Base-by-base conservation (phyloP, 2,113 vertebrate species). In the Antennarius striatus region DNA sequence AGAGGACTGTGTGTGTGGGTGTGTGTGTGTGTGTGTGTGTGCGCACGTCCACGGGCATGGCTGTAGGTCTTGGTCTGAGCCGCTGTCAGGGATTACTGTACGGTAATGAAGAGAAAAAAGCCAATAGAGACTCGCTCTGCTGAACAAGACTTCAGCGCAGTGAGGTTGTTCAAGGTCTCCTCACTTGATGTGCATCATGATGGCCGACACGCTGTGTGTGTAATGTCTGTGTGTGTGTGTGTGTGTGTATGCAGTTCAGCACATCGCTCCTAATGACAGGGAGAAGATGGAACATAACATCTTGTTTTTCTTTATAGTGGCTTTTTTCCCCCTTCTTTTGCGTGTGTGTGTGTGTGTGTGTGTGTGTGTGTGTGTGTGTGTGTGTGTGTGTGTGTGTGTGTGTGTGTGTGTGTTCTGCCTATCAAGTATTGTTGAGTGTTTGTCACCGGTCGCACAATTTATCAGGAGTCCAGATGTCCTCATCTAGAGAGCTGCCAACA, bases 391-490 rank as follows among this genome's bases (percentile, higher is more conserved):
- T 22, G 22, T 22, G 22, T 22, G 22, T 22, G 22, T 22, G 22
- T 22, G 2, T 22, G 22, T 22, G 22, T 22, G 22, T 22, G 22
- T 22, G 45, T 64, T 7, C 28, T 17, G 40, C 50, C 42, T 48
- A 49, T 73, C 40, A 30, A 7, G 1, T 61, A 67, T 28, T 63
- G 30, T 30, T 50, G 55, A 63, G 56, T 29, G 63, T 63, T 40
- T 70, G 49, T 77, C 0, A 16, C 46, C 51, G 49, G 64, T 68
- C 56, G 43, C 69, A 17, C 52, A 62, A 48, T 39, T 77, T 69
- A 71, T 77, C 66, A 69, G 49, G 40, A 46, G 59, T 80, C 78
- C 83, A 87, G 83, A 84, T 81, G 75, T 84, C 83, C 69, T 68
- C 28, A 7, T 56, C 32, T 40, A 51, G 43, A 52, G 46, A 62